Evolutionary conservation across 2,888 invertebrate genomes (phyloP), one percentile per base, ranked within the genome.

Genomic region (Lomographa bimaculata): DNA sequence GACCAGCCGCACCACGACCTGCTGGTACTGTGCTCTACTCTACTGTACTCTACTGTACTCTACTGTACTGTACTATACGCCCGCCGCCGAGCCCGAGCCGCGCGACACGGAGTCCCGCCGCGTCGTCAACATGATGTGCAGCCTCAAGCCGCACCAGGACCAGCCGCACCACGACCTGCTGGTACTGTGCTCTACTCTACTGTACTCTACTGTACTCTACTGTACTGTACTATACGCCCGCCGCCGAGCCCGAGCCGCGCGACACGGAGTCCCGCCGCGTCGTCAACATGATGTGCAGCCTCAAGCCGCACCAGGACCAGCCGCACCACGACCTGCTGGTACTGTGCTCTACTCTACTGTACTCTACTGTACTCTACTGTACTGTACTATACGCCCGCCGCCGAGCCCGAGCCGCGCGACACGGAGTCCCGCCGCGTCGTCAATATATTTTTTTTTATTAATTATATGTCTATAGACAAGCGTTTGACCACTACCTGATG

Each of bases 61-160:
- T n/a, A n/a, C n/a, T n/a, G n/a, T n/a, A n/a, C n/a, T n/a, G n/a
- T n/a, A n/a, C n/a, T n/a, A n/a, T n/a, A n/a, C 48, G 32, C 46
- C 49, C 21, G 41, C 49, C 16, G 24, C 34, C 3, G 30, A 35
- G 7, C 52, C 52, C 26, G 36, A 38, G 94, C 95, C 95, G 32
- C 96, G 94, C 56, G 98, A 98, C 79, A 92, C 94, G 46, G 98
- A 98, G 91, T 92, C 94, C 53, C 92, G 98, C 46, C 94, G 96
- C 84, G 96, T 98, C 74, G 95, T 97, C 66, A 96, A 95, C 91
- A 97, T 97, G 95, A 96, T 97, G 94, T 98, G 98, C 91, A 95
- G 95, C 84, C 94, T 98, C 63, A 95, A 96, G 86, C 93, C 94
- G 10, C 25, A 9, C 33, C 92, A 92, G 79, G n/a, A n/a, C n/a